phyloP scores from a whole-genome alignment of 2,797 vertebrate genomes.

The Rostrhamus sociabilis region DNA sequence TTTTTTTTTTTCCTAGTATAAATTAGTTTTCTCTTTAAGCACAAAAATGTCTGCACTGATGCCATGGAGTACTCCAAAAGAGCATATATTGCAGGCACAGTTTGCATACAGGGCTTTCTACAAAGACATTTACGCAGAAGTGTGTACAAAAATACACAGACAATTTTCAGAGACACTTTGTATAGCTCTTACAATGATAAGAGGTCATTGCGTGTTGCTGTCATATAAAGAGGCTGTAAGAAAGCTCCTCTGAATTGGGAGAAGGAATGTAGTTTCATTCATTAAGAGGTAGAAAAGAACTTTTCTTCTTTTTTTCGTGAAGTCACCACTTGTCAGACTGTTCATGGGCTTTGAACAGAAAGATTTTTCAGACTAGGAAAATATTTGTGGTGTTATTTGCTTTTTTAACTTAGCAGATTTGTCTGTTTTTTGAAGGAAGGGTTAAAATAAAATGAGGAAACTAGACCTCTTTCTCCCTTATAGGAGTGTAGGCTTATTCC shows the following conservation, averaged over 20 bases:
- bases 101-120: background rate
- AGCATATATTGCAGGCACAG: background rate
- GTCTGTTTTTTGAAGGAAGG: background rate
- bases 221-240: background rate
- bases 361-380: constrained; percentile 5
- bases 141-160: background rate
- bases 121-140: background rate
- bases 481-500: background rate
- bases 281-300: background rate
- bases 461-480: background rate
- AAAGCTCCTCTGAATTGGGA: background rate
- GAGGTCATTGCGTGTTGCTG: background rate
- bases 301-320: background rate
- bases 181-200: background rate
- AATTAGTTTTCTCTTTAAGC: background rate
- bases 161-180: background rate
- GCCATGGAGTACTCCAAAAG: background rate
- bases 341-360: background rate
- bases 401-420: constrained; percentile 33
- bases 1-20: background rate
- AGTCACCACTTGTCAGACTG: background rate
- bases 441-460: constrained; percentile 36
- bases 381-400: background rate
- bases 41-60: background rate
- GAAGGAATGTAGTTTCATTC: background rate